A percentile compares a stretch with the other conserved stretches of the same genome.
phyloP scores from a whole-genome alignment of 2,113 vertebrate genomes.

The Gnathonemus longibarbis region DNA sequence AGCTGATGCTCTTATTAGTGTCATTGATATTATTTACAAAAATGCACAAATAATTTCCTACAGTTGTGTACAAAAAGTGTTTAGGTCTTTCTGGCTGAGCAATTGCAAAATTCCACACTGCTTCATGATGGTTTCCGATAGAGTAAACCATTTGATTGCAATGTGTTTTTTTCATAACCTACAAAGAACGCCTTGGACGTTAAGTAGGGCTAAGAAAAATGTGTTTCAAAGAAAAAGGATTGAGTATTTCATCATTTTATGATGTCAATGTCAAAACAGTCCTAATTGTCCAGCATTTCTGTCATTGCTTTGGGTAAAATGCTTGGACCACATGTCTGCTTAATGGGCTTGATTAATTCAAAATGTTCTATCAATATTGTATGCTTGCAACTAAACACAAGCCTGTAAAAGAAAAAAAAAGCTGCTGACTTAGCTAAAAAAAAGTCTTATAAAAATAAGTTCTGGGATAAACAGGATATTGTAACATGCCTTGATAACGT shows the following conservation, averaged over 20 bases:
- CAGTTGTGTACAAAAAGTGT: neutral
- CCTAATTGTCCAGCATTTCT: slow-evolving; percentile 14
- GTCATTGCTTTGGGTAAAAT: slow-evolving; percentile 32
- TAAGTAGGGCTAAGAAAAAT: slow-evolving; percentile 34
- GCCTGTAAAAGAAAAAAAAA: slow-evolving; percentile 7
- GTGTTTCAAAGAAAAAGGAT: slow-evolving; percentile 34
- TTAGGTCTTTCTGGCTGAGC: slow-evolving; percentile 15
- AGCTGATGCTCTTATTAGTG: neutral
- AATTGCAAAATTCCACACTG: slow-evolving; percentile 21
- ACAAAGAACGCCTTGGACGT: slow-evolving; percentile 28
- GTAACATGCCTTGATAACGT: neutral
- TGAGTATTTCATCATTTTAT: slow-evolving; percentile 25
- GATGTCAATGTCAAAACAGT: slow-evolving; percentile 38
- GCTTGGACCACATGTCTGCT: slow-evolving; percentile 38
- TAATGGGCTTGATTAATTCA: slow-evolving; percentile 37
- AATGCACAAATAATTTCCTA: neutral
- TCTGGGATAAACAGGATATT: slow-evolving; percentile 7
- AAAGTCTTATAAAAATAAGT: neutral
- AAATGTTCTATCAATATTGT: slow-evolving; percentile 36
- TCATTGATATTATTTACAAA: neutral
- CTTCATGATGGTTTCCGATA: slow-evolving; percentile 16
- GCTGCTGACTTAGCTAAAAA: slow-evolving; percentile 29
- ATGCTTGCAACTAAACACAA: slow-evolving; percentile 12
- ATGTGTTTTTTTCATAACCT: slow-evolving; percentile 15
- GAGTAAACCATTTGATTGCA: slow-evolving; percentile 34